These are phyloP conservation scores for Chymomyza fuscimana DNA, from an alignment of 2,888 invertebrate genomes.

Conservation along the genomic window DNA sequence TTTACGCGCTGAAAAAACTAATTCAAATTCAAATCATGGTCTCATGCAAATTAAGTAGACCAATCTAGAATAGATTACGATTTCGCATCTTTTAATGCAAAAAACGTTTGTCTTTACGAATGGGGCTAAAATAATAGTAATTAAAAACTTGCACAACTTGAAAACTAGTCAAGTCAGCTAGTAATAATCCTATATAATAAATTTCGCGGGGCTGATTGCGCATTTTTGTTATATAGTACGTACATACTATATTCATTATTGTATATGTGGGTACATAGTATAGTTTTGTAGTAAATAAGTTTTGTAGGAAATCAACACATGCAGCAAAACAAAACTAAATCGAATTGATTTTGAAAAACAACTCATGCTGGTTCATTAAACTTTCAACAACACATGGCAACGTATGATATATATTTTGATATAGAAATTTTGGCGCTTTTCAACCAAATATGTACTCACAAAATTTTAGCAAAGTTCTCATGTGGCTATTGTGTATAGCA, in stretches of 20 bases:
- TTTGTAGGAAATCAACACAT: constrained; percentile 12
- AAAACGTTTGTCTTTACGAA: neutral
- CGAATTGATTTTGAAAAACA: constrained; percentile 17
- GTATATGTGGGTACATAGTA: no score
- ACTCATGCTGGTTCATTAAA: neutral
- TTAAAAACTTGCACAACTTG: neutral
- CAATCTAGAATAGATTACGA: neutral
- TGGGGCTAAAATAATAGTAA: neutral
- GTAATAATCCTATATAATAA: neutral
- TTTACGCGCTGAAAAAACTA: neutral
- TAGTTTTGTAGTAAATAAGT: neutral
- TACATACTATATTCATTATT: constrained; percentile 1
- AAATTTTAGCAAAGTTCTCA: constrained; percentile 12
- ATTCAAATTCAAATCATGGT: neutral
- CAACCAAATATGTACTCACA: constrained; percentile 41
- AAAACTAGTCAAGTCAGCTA: neutral
- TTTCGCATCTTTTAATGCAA: neutral
- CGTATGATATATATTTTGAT: neutral
- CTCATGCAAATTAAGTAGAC: neutral
- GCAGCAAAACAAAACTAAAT: constrained; percentile 19
- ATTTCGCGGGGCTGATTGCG: constrained; percentile 19
- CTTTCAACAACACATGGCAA: neutral
- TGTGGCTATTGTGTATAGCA: neutral
- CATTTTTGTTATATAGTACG: constrained; percentile 3
- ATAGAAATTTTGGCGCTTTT: neutral